phyloP scores from a whole-genome alignment of 2,797 vertebrate species.

The Acrossocheilus fasciatus region DNA sequence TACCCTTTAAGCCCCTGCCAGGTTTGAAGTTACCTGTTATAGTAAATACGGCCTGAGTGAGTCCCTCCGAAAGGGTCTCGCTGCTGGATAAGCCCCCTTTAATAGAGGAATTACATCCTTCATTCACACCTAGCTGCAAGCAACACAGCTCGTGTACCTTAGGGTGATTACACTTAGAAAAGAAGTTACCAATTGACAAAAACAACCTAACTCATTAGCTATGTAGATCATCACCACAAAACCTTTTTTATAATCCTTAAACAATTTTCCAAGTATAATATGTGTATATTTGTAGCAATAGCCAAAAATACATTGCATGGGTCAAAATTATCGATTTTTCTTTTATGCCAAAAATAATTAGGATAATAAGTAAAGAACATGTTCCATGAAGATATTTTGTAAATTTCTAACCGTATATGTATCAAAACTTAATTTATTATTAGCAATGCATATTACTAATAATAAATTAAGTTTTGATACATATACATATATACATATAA shows the following conservation, averaged over 20 bases:
- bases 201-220: background rate
- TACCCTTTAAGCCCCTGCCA: slow-evolving; percentile 22
- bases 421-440: too few relatives aligned
- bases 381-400: too few relatives aligned
- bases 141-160: background rate
- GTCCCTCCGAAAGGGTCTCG: background rate
- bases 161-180: background rate
- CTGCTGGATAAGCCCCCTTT: background rate
- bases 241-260: background rate
- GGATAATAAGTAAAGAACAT: too few relatives aligned
- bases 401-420: too few relatives aligned
- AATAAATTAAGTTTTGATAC: too few relatives aligned
- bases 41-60: background rate
- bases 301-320: too few relatives aligned
- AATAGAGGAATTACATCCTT: slow-evolving; percentile 17
- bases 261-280: background rate
- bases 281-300: too few relatives aligned
- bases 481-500: too few relatives aligned
- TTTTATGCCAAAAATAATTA: too few relatives aligned
- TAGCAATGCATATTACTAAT: too few relatives aligned
- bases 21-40: slow-evolving; percentile 44
- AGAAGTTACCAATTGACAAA: background rate
- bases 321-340: too few relatives aligned
- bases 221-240: background rate
- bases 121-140: background rate